These are phyloP conservation scores for Neoarius graeffei DNA, from an alignment of 2,113 vertebrate species.

Conservation along the genomic window DNA sequence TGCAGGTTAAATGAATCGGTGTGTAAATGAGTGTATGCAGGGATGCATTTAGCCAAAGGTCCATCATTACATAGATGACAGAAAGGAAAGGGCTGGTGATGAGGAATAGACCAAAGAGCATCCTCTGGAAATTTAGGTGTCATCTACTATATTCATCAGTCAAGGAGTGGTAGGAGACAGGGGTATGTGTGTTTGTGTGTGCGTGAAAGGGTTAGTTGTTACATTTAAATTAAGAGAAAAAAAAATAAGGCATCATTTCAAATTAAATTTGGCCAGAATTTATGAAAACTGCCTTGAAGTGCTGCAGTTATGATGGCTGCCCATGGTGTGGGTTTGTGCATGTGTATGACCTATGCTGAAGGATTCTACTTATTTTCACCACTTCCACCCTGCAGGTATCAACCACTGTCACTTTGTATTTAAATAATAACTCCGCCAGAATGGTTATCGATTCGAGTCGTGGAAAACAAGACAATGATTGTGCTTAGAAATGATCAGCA, in stretches of 20 bases:
- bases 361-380: not conserved
- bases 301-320: not conserved
- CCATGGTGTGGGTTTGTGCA: not conserved
- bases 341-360: too few species aligned
- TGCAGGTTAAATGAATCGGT: conserved; percentile 46
- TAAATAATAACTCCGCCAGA: conserved; percentile 55
- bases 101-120: conserved; percentile 42
- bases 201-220: not conserved
- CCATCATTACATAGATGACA: conserved; percentile 42
- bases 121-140: conserved; percentile 48
- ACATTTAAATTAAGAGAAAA: not conserved
- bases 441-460: conserved; percentile 57
- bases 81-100: conserved; percentile 34
- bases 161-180: conserved; percentile 2
- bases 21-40: conserved; percentile 21
- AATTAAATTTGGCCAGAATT: not conserved
- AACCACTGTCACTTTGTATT: conserved; percentile 53
- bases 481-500: conserved; percentile 57
- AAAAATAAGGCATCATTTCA: not conserved
- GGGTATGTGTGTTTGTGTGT: not conserved
- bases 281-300: not conserved
- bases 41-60: conserved; percentile 32
- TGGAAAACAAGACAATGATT: conserved; percentile 52
- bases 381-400: conserved; percentile 23
- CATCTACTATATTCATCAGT: conserved; percentile 47